Conservation (phyloP, 1,140 invertebrate species). For the Hesperophylax magnus region DNA sequence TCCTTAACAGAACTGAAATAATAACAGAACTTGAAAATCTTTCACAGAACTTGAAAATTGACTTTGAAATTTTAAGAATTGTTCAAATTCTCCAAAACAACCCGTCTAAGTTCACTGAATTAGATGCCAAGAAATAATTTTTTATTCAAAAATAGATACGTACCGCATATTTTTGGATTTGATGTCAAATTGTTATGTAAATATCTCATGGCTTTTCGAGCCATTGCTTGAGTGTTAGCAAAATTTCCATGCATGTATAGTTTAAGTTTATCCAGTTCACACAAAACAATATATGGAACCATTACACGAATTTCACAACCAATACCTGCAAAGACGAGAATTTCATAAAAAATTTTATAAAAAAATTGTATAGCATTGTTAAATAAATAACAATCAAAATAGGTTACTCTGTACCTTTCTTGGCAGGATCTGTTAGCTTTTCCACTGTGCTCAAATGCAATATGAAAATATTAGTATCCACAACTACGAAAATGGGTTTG, state of each 20-base stretch:
- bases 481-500: slow-evolving; percentile 22
- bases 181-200: slow-evolving; percentile 41
- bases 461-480: slow-evolving; percentile 41
- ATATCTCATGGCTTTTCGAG: slow-evolving; percentile 40
- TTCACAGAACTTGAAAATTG: too few species aligned
- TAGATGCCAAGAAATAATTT: not conserved
- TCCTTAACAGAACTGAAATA: too few species aligned
- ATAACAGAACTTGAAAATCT: too few species aligned
- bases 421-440: not conserved
- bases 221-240: slow-evolving; percentile 3
- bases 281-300: slow-evolving; percentile 32
- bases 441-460: slow-evolving; percentile 24
- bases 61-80: too few species aligned
- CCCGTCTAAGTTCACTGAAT: too few species aligned
- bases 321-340: slow-evolving; percentile 12
- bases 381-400: too few species aligned
- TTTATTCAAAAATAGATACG: not conserved
- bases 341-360: not conserved
- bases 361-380: not conserved
- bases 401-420: not conserved
- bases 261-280: slow-evolving; percentile 42
- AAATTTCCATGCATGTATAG: not conserved
- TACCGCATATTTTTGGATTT: slow-evolving; percentile 40
- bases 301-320: not conserved
- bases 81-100: too few species aligned